Evolutionary conservation across 2,113 vertebrate species (phyloP).

Genomic region (Triplophysa siluroides): DNA sequence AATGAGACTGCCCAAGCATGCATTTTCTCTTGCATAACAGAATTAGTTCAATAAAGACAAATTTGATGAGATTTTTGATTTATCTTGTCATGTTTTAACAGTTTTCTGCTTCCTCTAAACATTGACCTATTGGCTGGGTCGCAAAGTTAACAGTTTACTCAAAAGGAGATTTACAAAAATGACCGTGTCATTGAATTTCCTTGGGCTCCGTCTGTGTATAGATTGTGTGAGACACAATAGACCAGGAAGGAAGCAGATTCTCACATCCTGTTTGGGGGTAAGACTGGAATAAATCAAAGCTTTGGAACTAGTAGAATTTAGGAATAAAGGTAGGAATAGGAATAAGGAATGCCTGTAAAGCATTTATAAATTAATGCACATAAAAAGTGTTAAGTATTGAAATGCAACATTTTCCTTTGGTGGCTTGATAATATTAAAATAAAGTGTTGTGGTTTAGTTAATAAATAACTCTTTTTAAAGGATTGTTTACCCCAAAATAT

Average conservation of each 20-base stretch:
- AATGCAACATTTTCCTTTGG: too few species aligned
- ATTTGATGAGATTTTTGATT: not conserved
- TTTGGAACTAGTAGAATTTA: not conserved
- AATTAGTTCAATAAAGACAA: too few species aligned
- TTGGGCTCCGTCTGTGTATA: slow-evolving; percentile 14
- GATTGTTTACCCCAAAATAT: too few species aligned
- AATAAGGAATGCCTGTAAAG: too few species aligned
- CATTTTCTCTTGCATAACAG: too few species aligned
- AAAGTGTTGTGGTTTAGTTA: too few species aligned
- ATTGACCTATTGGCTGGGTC: not conserved
- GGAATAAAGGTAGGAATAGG: too few species aligned
- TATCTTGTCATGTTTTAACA: slow-evolving; percentile 11
- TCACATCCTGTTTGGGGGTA: slow-evolving; percentile 66
- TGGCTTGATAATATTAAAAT: too few species aligned
- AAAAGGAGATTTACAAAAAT: not conserved
- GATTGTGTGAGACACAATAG: slow-evolving; percentile 57
- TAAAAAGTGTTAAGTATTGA: too few species aligned
- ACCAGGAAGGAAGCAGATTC: slow-evolving; percentile 64
- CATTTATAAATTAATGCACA: not conserved
- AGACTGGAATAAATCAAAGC: slow-evolving; percentile 19
- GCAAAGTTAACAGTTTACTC: not conserved
- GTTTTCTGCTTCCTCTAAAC: not conserved
- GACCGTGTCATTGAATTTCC: slow-evolving; percentile 17
- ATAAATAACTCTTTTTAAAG: too few species aligned
- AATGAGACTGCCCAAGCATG: too few species aligned